Evolutionary conservation across 2,888 invertebrate species (phyloP), one percentile per base, ranked within the genome.

Genomic region (Willowsia nigromaculata): DNA sequence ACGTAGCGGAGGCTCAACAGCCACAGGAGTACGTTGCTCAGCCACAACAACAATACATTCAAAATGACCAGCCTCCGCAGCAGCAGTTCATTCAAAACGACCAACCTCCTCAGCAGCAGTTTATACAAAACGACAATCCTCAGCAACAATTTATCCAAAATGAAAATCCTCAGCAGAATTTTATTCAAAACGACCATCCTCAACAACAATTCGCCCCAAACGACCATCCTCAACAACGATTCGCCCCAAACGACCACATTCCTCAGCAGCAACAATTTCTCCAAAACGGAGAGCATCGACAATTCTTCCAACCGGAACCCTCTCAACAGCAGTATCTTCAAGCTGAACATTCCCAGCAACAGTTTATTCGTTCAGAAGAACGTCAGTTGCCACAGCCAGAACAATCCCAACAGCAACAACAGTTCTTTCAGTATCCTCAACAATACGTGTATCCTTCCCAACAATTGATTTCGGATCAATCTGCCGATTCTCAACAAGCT

Each of bases 141-240:
- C 88, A 65, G 22, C 85, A 80, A 27, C 86, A 74, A 37, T 74
- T 76, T 76, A n/a, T 86, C 56, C 78, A 53, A 68, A 4, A 4
- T 22, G 56, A 50, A 4, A 74, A 47, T 15, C 4, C 18, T 74
- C 43, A 43, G 3, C 37, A 43, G 7, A 40, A 74, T 15, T 43
- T 18, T 43, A 11, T 43, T 15, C 74, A 40, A 9, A 6, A 1
- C 9, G 18, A 82, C 59, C 65, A 78, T 18, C n/a, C n/a, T n/a
- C 89, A 78, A 81, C 80, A 81, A 53, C 68, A 68, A n/a, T 37
- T 78, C 40, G 40, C 40, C 6, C 68, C 68, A n/a, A 43, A 22
- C 9, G 65, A 68, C 22, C 50, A 68, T 40, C n/a, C 53, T 22
- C 82, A 15, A 4, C 33, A n/a, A n/a, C n/a, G n/a, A n/a, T n/a